Conservation (phyloP, 2,113 vertebrate genomes). For the Menura novaehollandiae region DNA sequence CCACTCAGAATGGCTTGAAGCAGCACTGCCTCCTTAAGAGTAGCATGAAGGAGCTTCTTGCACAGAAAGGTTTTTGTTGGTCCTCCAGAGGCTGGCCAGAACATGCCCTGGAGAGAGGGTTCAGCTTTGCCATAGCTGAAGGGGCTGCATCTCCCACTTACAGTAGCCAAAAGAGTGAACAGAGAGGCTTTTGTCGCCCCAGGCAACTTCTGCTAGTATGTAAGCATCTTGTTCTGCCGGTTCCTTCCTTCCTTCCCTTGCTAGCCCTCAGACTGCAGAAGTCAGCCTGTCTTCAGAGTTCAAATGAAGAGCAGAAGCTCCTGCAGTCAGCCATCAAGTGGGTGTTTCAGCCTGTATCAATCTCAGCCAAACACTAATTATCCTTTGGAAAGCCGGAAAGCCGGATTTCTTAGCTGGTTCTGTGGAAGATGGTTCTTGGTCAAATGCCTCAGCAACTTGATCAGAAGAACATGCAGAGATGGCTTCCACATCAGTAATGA, state of each 20-base stretch:
- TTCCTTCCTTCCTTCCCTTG: neutral
- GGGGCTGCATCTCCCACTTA: neutral
- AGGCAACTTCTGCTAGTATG: neutral
- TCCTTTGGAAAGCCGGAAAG: neutral
- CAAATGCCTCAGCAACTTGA: neutral
- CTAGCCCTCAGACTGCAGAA: neutral
- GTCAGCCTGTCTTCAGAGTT: neutral
- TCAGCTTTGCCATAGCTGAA: neutral
- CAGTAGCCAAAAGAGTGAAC: neutral
- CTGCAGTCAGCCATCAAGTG: neutral
- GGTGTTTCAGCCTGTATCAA: neutral
- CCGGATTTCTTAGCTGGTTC: neutral
- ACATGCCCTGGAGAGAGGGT: neutral
- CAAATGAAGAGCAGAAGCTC: neutral
- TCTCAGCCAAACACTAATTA: neutral
- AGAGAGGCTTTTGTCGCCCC: neutral
- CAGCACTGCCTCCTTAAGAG: neutral
- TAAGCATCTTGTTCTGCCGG: neutral
- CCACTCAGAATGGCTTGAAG: neutral
- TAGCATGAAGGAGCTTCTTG: neutral
- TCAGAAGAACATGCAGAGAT: neutral
- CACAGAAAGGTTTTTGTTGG: constrained; percentile 30
- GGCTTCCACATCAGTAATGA: neutral
- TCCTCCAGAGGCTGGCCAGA: neutral
- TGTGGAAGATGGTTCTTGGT: neutral